Conservation (phyloP, 2,113 vertebrate species). For the Paramisgurnus dabryanus region DNA sequence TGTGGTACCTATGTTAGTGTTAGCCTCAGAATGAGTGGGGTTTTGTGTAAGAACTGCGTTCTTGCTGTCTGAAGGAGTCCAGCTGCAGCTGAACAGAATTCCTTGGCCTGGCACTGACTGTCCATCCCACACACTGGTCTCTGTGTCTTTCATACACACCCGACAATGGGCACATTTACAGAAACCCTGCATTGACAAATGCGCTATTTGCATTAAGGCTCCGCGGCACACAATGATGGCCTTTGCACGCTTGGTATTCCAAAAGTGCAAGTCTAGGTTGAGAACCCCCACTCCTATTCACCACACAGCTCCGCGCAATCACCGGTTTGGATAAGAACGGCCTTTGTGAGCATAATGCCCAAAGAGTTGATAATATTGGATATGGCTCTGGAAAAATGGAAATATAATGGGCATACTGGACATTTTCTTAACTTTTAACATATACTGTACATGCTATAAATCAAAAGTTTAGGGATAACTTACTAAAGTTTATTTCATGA, state of each 20-base stretch:
- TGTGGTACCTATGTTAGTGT: not conserved
- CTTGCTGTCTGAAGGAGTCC: conserved; percentile 42
- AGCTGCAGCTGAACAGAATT: conserved; percentile 56
- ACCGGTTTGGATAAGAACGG: conserved; percentile 30
- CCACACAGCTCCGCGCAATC: conserved; percentile 19
- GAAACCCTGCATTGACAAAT: conserved; percentile 15
- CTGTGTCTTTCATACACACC: conserved; percentile 50
- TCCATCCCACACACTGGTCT: conserved; percentile 54
- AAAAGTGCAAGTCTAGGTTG: conserved; percentile 43
- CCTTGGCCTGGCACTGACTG: conserved; percentile 60
- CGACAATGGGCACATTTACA: conserved; percentile 64
- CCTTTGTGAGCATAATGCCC: conserved; percentile 45
- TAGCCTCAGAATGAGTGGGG: conserved; percentile 20
- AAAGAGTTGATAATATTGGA: not conserved
- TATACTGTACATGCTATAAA: too few species aligned
- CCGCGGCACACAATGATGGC: conserved; percentile 56
- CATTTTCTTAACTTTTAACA: not conserved
- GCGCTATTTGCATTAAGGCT: conserved; percentile 42
- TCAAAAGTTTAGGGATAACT: too few species aligned
- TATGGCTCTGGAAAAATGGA: not conserved
- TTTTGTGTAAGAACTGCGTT: conserved; percentile 38
- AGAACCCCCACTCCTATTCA: conserved; percentile 51
- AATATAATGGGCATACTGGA: not conserved
- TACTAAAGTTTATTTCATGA: too few species aligned
- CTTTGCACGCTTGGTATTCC: conserved; percentile 58